Evolutionary conservation across 2,888 invertebrate genomes (phyloP), one percentile per base, ranked within the genome.

Genomic region (Tetheella fluctuosa): DNA sequence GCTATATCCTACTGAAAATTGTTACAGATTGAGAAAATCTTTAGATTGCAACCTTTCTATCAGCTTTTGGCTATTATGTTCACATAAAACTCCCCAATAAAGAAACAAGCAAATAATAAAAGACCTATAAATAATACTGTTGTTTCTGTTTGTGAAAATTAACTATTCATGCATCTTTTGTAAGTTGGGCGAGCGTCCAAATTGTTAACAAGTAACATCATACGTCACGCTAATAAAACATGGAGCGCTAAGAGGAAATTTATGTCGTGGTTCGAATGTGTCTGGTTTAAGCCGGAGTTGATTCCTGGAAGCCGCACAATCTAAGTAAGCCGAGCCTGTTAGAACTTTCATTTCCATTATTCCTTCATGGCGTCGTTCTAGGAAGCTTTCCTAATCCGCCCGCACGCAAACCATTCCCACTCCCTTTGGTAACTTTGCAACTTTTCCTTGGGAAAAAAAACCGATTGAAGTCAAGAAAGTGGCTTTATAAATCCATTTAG

Each of bases 291-390:
- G 88, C 86, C 84, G 74, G 72, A 77, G 78, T 77, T 77, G 81
- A 85, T 83, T 81, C 79, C 80, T 80, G 81, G 77, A 81, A 83
- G 83, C 86, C 84, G 73, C 85, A 82, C 83, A 86, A 86, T 88
- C 84, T 86, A 83, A 88, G 84, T 86, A 88, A 88, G 82, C 79
- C 81, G 81, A 76, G 78, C 76, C 83, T 79, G 84, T 85, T 85
- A 81, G 81, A 88, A 85, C 79, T 86, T 85, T 83, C 80, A 79
- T 86, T 85, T 84, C 85, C 81, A 86, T 86, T 87, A 84, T 86
- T 85, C 80, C 77, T 77, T 69, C 77, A 79, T 76, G 78, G 77
- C 81, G 73, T 67, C 71, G 71, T 67, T 67, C 59, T 70, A 73
- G 69, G 70, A 79, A 79, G 79, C 80, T 77, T 74, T 78, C 76